These are phyloP conservation scores for Drosophila ogumai DNA, from an alignment of 1,140 invertebrate species.

Conservation along the genomic window DNA sequence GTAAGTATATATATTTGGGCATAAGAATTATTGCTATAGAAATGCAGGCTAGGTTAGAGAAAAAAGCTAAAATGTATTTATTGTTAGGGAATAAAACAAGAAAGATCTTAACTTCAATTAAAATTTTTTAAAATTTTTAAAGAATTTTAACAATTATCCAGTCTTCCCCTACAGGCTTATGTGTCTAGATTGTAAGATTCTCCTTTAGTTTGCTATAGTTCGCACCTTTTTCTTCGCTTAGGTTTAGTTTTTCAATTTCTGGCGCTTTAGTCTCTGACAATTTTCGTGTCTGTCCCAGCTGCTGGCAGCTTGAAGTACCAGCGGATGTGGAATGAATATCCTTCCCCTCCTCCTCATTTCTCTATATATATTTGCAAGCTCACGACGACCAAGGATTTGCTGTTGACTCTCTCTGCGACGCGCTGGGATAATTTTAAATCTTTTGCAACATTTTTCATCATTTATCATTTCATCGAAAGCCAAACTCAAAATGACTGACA, in stretches of 20 bases:
- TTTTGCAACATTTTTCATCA: constrained; percentile 84
- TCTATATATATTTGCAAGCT: constrained; percentile 72
- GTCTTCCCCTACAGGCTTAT: neutral
- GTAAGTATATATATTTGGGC: neutral
- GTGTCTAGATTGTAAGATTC: neutral
- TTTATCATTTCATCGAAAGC: constrained; percentile 84
- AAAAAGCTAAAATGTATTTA: neutral
- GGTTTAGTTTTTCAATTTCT: constrained; percentile 32
- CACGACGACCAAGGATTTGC: constrained; percentile 46
- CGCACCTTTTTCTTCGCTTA: neutral
- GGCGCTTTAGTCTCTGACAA: constrained; percentile 15
- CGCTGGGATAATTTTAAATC: constrained; percentile 79
- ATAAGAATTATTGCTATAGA: neutral
- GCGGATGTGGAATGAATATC: constrained; percentile 8
- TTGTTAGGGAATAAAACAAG: too few relatives aligned
- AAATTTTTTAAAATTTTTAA: too few relatives aligned
- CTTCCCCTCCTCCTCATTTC: constrained; percentile 10
- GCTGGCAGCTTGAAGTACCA: constrained; percentile 26
- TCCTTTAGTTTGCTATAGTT: neutral
- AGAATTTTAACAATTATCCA: neutral
- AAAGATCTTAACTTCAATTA: too few relatives aligned
- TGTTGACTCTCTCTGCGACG: constrained; percentile 71
- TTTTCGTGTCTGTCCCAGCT: constrained; percentile 38
- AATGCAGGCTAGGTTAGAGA: neutral
- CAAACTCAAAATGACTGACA: constrained; percentile 84